Base-by-base conservation (phyloP, 2,113 vertebrate species). In the Microtus ochrogaster region DNA sequence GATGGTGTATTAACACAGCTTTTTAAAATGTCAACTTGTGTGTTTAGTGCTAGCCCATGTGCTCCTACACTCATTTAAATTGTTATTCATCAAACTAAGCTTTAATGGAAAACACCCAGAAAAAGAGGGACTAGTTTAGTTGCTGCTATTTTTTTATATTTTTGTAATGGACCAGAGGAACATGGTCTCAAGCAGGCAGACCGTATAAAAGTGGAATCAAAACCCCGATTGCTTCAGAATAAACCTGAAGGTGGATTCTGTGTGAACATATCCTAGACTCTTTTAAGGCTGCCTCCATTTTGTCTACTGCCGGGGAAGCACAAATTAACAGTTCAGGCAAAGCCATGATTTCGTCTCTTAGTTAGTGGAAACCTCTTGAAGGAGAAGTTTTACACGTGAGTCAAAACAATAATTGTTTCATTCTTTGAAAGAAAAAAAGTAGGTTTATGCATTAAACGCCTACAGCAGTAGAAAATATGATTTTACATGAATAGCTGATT, bases 401-500 rank as follows among this genome's bases (percentile, higher is more conserved):
- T 94, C 16, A 88, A 91, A 89, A 16, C 41, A 93, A 49, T 84
- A 89, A 89, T 28, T 68, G 26, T 33, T 91, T 86, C 39, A 93
- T 61, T 78, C 74, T 88, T 92, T 81, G 78, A 73, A 88, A 91
- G 14, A 49, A 98, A 87, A 63, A 28, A 73, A 9, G 52, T 92
- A 72, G 58, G 66, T 49, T 94, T 96, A 66, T 82, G 16, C 55
- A 77, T 93, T 94, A 96, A 94, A 95, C 61, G 93, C 49, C 39
- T 89, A 44, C 49, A 87, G 47, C 52, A 68, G 19, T 93, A 94
- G 93, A 97, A 96, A 94, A 39, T 96, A 24, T 70, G 41, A 94
- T 94, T 97, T 97, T 93, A 91, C 41, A 90, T 81, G 81, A 96
- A 52, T 39, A 96, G 78, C 79, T 78, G 66, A 91, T 81, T 96